Conservation (phyloP, 2,113 vertebrate genomes). For the Ivindomyrus marchei region DNA sequence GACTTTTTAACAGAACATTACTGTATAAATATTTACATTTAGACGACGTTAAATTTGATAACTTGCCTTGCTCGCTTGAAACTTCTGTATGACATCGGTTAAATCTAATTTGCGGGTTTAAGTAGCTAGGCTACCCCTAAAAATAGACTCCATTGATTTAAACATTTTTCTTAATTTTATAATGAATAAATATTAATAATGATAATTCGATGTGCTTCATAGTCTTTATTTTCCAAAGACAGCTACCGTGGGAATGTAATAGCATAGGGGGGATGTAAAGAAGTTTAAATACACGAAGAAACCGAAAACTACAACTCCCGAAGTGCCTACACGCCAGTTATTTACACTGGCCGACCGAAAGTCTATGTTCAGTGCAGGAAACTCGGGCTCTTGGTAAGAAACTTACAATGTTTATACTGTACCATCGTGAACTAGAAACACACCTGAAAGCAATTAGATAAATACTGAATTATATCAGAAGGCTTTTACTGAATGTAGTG, state of each 20-base stretch:
- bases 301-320: background rate
- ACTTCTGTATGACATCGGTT: background rate
- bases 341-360: background rate
- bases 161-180: background rate
- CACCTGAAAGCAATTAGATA: background rate
- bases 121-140: background rate
- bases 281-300: background rate
- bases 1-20: background rate
- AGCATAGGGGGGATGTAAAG: background rate
- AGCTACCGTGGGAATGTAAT: background rate
- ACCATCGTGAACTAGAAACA: background rate
- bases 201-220: background rate
- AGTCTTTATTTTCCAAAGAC: background rate
- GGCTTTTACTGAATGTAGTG: background rate
- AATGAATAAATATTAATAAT: background rate
- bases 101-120: background rate
- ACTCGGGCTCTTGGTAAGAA: background rate
- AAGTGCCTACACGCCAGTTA: background rate
- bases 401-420: background rate
- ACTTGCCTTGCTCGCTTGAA: background rate
- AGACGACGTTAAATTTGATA: background rate
- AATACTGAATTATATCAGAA: background rate
- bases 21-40: background rate
- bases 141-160: background rate
- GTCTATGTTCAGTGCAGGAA: background rate